Evolutionary conservation across 2,888 invertebrate genomes (phyloP).

Genomic region (Quadroppia sp.): DNA sequence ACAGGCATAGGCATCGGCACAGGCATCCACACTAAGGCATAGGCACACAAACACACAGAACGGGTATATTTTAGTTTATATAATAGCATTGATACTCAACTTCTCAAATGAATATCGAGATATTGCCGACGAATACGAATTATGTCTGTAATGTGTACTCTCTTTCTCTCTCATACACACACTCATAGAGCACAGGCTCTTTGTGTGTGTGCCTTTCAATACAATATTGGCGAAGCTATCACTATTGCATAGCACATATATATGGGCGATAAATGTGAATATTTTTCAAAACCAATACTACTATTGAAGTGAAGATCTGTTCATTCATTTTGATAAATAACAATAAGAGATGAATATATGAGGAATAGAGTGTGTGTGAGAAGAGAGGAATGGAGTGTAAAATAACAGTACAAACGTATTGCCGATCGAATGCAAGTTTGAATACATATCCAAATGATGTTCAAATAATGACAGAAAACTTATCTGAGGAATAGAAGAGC

Average conservation of each 20-base stretch:
- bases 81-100: conserved; percentile 1
- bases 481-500: neutral
- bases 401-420: conserved; percentile 17
- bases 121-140: conserved; percentile 22
- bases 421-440: conserved; percentile 31
- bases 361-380: neutral
- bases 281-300: conserved; percentile 24
- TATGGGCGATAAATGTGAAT: conserved; percentile 25
- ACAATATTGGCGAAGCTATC: neutral
- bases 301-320: neutral
- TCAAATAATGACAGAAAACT: conserved; percentile 34
- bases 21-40: conserved; percentile 27
- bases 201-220: neutral
- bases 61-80: conserved; percentile 3
- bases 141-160: neutral
- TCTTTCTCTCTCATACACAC: too few species aligned
- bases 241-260: neutral
- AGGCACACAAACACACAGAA: conserved; percentile 19
- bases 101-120: conserved; percentile 16
- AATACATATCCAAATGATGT: conserved; percentile 27
- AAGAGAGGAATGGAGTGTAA: neutral
- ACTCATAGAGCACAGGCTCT: neutral
- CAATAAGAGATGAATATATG: conserved; percentile 6
- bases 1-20: conserved; percentile 7
- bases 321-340: conserved; percentile 33